Conservation (phyloP, 2,113 vertebrate genomes). For the Tricholaema leucomelas region DNA sequence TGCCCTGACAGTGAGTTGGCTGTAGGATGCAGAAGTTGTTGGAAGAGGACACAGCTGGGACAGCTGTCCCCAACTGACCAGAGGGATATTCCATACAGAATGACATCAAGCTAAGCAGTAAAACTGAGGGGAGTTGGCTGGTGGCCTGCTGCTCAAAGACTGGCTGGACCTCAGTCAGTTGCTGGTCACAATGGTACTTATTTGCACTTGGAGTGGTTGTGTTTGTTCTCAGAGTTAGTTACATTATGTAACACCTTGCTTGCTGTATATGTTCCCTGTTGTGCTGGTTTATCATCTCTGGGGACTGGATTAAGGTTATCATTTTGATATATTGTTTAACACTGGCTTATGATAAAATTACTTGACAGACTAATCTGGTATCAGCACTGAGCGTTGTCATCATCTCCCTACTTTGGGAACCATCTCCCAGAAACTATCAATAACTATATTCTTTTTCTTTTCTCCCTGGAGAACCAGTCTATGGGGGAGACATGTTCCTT, state of each 20-base stretch:
- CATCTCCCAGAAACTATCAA: not conserved
- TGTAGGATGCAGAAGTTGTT: too few relatives aligned
- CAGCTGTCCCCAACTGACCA: too few relatives aligned
- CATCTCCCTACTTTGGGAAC: not conserved
- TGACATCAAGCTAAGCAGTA: too few relatives aligned
- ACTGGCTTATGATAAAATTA: not conserved
- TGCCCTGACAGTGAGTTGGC: not conserved
- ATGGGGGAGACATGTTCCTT: not conserved
- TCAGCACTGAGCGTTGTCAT: not conserved
- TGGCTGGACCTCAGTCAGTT: too few relatives aligned
- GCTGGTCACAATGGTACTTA: not conserved
- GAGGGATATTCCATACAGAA: too few relatives aligned
- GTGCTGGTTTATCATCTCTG: not conserved
- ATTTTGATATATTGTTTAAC: too few relatives aligned
- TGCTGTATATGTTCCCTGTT: not conserved
- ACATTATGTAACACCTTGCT: not conserved
- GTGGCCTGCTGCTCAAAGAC: too few relatives aligned
- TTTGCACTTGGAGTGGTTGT: not conserved
- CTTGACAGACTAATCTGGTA: not conserved
- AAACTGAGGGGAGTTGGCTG: too few relatives aligned
- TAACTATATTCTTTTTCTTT: not conserved
- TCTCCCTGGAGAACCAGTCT: not conserved
- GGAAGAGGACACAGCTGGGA: too few relatives aligned
- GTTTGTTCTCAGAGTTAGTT: not conserved
- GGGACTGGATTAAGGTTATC: too few relatives aligned